Evolutionary conservation across 1,140 invertebrate genomes (phyloP), one percentile per base, ranked within the genome.

Genomic region (Anastrepha obliqua): DNA sequence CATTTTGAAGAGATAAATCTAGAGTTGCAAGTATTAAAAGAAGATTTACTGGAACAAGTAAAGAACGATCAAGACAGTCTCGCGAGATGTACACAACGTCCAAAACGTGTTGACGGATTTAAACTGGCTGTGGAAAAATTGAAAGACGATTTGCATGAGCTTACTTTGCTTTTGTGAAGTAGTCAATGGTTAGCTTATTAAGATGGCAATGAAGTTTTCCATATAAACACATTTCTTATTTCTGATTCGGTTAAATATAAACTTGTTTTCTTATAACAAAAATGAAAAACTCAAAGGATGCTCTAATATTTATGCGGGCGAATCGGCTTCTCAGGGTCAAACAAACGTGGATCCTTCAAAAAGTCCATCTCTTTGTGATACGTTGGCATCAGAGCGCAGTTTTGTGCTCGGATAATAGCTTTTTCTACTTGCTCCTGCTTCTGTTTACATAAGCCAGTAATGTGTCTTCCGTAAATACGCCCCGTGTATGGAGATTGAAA

Each of bases 401-500:
- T 94, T 91, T 96, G 96, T 17, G 97, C 96, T 91, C 96, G 97
- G 0, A 89, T 89, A 65, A 98, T 96, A 93, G 97, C 96, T 2
- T 90, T 90, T 91, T 96, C 95, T 0, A 98, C 94, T 88, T 93
- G 91, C 70, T 94, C 93, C 89, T 98, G 97, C 90, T 98, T 97
- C 6, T 92, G 89, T 91, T 95, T 95, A 91, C 98, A 98, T 92
- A 92, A 92, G 6, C 97, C 97, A 55, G 98, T 99, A 86, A 99
- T 97, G 90, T 99, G 97, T 89, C 96, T 95, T 0, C 97, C 97
- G 94, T 99, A 99, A 87, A 99, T 95, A 89, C 95, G 95, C 11
- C 98, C 98, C 13, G 98, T 99, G 90, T 97, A 98, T 0, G 97
- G 96, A 67, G 98, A 99, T 91, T 99, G 96, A 94, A 99, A 99